Conservation (phyloP, 2,888 invertebrate genomes). For the Conomelus anceps region DNA sequence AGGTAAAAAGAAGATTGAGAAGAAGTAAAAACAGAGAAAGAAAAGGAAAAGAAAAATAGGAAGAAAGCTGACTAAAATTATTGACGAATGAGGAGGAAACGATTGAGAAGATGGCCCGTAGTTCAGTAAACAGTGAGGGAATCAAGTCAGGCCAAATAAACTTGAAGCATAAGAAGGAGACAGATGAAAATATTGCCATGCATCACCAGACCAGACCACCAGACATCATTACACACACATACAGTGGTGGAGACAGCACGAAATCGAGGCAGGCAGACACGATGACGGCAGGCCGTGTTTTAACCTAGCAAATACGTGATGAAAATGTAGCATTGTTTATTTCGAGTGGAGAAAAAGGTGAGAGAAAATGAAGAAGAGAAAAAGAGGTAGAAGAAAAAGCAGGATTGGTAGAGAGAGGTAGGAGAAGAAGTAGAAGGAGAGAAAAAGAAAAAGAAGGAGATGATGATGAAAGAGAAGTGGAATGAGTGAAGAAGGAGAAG, state of each 20-base stretch:
- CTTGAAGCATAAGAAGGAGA: too few species aligned
- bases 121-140: not conserved
- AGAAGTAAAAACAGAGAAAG: not conserved
- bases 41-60: not conserved
- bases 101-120: not conserved
- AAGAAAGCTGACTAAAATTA: not conserved
- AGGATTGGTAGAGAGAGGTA: too few species aligned
- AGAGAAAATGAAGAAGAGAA: too few species aligned
- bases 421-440: too few species aligned
- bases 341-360: too few species aligned
- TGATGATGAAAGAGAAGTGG: too few species aligned
- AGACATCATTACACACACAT: not conserved
- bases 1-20: not conserved
- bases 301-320: not conserved
- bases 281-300: not conserved
- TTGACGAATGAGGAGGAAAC: not conserved
- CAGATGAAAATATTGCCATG: not conserved
- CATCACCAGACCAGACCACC: not conserved
- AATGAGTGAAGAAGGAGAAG: too few species aligned
- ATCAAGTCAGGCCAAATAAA: not conserved
- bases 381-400: too few species aligned
- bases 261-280: not conserved
- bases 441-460: too few species aligned
- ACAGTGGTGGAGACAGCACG: too few species aligned
- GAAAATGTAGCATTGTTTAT: not conserved